phyloP scores from a whole-genome alignment of 1,140 invertebrate species.

The Drosophila azteca region DNA sequence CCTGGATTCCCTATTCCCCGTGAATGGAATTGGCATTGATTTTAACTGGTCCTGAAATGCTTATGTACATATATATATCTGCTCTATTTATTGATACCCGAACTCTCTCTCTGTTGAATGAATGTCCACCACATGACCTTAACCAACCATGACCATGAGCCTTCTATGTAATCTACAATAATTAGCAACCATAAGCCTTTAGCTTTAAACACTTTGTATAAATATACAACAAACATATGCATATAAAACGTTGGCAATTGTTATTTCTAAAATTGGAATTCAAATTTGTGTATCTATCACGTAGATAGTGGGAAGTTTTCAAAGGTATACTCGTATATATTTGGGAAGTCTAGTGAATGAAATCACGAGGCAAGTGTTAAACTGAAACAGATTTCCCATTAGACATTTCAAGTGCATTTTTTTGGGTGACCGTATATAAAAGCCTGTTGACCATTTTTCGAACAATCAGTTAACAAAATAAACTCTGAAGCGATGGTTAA shows the following conservation, averaged over 20 bases:
- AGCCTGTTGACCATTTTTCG: too few species aligned
- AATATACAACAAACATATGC: slow-evolving; percentile 41
- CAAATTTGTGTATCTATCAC: too few species aligned
- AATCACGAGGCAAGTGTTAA: too few species aligned
- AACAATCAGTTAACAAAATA: neutral
- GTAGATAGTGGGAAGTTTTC: neutral
- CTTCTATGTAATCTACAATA: slow-evolving; percentile 51
- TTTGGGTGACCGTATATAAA: too few species aligned
- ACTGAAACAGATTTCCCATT: too few species aligned
- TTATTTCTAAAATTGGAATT: neutral
- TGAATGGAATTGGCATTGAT: slow-evolving; percentile 13
- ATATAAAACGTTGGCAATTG: too few species aligned
- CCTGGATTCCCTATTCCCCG: neutral
- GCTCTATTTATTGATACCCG: slow-evolving; percentile 62
- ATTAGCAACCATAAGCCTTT: slow-evolving; percentile 42
- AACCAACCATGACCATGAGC: slow-evolving; percentile 50
- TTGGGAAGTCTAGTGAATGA: too few species aligned
- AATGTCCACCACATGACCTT: slow-evolving; percentile 5
- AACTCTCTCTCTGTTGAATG: slow-evolving; percentile 23
- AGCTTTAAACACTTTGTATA: slow-evolving; percentile 46
- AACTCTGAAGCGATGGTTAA: too few species aligned
- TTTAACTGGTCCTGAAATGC: slow-evolving; percentile 21
- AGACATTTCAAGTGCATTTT: too few species aligned
- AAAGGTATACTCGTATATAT: too few species aligned
- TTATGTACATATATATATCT: slow-evolving; percentile 39